phyloP scores from a whole-genome alignment of 2,888 invertebrate genomes.

The Chironomus tentans region DNA sequence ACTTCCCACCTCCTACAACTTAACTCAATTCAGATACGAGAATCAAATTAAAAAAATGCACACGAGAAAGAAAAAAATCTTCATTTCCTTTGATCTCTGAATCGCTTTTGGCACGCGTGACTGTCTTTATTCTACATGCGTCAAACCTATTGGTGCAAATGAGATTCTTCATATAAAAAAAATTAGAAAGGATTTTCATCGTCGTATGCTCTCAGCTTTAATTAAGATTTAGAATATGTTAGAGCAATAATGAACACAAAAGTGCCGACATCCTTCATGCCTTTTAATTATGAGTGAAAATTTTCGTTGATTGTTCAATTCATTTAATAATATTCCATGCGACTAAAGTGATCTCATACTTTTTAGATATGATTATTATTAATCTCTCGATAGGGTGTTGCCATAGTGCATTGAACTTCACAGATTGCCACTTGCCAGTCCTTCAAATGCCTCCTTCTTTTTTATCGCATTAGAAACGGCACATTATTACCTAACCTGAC shows the following conservation, averaged over 20 bases:
- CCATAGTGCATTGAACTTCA: background rate
- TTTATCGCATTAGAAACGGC: slow-evolving; percentile 18
- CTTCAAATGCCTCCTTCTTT: background rate
- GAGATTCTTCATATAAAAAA: background rate
- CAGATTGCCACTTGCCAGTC: slow-evolving; percentile 9
- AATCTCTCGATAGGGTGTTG: slow-evolving; percentile 2
- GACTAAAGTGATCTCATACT: too few relatives aligned
- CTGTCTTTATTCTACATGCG: background rate
- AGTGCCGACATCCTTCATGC: background rate
- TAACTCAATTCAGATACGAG: background rate
- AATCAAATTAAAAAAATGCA: background rate
- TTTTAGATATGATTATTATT: background rate
- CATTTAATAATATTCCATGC: background rate
- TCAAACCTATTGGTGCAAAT: background rate
- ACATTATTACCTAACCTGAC: background rate
- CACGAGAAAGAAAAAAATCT: background rate
- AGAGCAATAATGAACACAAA: background rate
- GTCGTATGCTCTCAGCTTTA: background rate
- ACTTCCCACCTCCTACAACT: too few relatives aligned
- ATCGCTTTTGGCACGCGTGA: slow-evolving; percentile 12
- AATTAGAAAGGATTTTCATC: background rate
- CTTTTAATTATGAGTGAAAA: background rate
- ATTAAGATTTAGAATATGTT: background rate
- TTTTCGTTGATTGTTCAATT: background rate
- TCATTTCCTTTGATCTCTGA: slow-evolving; percentile 12